These are phyloP conservation scores for Macropus fuliginosus DNA, from an alignment of 2,797 vertebrate genomes.

Conservation along the genomic window DNA sequence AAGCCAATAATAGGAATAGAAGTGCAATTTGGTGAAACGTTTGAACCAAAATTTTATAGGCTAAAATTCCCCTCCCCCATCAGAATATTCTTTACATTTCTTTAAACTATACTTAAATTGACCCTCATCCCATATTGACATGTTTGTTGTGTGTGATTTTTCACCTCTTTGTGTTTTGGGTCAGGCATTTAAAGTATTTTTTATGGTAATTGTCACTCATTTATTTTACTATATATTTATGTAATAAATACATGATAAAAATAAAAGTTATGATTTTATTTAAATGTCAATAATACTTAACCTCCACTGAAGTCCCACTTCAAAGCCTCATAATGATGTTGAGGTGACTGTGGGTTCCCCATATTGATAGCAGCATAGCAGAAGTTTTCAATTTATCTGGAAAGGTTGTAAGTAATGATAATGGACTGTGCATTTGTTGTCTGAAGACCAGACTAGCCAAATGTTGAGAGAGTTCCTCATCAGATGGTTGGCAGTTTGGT, in stretches of 20 bases:
- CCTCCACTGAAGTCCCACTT: neutral
- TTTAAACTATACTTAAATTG: slow-evolving; percentile 11
- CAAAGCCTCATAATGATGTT: neutral
- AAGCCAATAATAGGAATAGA: neutral
- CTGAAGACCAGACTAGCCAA: neutral
- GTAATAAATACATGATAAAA: slow-evolving; percentile 99
- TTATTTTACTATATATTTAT: slow-evolving; percentile 99
- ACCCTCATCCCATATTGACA: slow-evolving; percentile 87
- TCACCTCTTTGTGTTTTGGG: slow-evolving; percentile 95
- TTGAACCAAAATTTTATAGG: slow-evolving; percentile 23
- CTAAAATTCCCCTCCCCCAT: neutral
- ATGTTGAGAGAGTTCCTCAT: neutral
- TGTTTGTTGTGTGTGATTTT: slow-evolving; percentile 95
- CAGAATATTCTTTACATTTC: slow-evolving; percentile 1
- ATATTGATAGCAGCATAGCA: neutral
- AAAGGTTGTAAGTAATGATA: neutral
- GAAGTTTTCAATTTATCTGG: neutral
- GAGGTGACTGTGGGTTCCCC: neutral
- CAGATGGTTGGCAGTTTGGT: neutral
- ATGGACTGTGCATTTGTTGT: neutral
- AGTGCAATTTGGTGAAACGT: slow-evolving; percentile 33
- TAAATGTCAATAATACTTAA: neutral
- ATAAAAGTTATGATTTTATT: slow-evolving; percentile 62
- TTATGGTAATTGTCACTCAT: slow-evolving; percentile 99
- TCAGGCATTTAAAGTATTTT: slow-evolving; percentile 99